Evolutionary conservation across 2,888 invertebrate species (phyloP).

Genomic region (Eristalis arbustorum): DNA sequence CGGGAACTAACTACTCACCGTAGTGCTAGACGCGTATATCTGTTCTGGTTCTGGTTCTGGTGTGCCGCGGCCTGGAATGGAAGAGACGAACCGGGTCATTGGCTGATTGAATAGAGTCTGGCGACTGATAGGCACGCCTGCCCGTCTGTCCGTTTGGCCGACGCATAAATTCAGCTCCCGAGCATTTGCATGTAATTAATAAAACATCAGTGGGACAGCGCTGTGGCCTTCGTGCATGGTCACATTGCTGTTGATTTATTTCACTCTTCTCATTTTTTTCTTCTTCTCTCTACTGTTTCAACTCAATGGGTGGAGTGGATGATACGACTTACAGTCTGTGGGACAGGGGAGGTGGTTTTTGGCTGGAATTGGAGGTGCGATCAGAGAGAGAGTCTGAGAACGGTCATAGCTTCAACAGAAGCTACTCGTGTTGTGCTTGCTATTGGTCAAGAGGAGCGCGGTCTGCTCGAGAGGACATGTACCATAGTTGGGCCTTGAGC

Average conservation of each 20-base stretch:
- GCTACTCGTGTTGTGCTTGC: no score
- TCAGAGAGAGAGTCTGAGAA: no score
- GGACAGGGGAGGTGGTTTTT: not conserved
- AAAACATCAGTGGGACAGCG: constrained; percentile 53
- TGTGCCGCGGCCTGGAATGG: not conserved
- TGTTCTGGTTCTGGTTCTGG: not conserved
- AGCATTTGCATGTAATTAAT: constrained; percentile 67
- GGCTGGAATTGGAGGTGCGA: no score
- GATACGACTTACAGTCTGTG: not conserved
- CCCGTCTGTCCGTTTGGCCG: constrained; percentile 27
- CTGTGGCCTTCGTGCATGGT: constrained; percentile 38
- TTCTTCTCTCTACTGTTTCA: not conserved
- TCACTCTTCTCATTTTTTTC: not conserved
- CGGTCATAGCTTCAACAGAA: no score
- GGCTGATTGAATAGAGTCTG: not conserved
- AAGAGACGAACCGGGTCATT: not conserved
- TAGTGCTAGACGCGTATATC: not conserved
- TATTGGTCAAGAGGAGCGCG: no score
- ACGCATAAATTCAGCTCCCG: constrained; percentile 48
- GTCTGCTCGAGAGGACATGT: no score
- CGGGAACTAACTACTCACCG: constrained; percentile 41
- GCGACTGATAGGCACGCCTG: not conserved
- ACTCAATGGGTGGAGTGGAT: not conserved
- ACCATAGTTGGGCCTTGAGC: no score
- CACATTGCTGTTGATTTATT: constrained; percentile 5